Evolutionary conservation across 2,797 vertebrate species (phyloP), one percentile per base, ranked within the genome.

Genomic region (Glossophaga mutica): DNA sequence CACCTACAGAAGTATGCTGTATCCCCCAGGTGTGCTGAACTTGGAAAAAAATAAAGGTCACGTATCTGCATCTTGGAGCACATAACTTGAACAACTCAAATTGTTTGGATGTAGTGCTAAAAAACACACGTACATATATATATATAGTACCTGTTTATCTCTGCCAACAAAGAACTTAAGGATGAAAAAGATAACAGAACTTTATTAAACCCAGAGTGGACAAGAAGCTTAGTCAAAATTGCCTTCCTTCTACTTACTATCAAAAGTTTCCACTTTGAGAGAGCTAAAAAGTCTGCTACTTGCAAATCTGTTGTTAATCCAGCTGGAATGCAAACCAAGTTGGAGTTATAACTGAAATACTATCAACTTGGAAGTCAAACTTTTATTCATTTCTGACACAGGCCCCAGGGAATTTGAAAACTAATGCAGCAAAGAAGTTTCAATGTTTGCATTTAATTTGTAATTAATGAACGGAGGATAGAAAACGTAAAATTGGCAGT

Each of bases 241-340:
- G 52, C 37, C 19, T 89, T 59, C 70, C 37, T 81, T 97, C 39
- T 93, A 77, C 65, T 76, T 81, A 78, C 24, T 88, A 46, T 70
- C 50, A 74, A 74, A 88, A 88, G 32, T 88, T 91, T 95, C 50
- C 57, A 42, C 50, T 84, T 87, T 84, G 42, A 42, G n/a, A 92
- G 26, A 81, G 34, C 18, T 96, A 93, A 93, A 79, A 87, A 57
- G 26, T 77, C 81, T 87, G 55, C 70, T 76, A 73, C 50, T 95
- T 92, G 24, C 65, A 22, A 94, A 62, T 62, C 29, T 88, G 55
- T 71, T 96, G 94, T 77, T 96, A 97, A 85, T 90, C 87, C 14
- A 89, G 62, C 10, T 93, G 32, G 71, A 94, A 95, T 92, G 29
- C 9, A 96, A 96, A 87, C 10, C 48, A 89, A 81, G n/a, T 55